These are phyloP conservation scores for Felis chaus DNA, from an alignment of 2,113 vertebrate genomes.

Conservation along the genomic window DNA sequence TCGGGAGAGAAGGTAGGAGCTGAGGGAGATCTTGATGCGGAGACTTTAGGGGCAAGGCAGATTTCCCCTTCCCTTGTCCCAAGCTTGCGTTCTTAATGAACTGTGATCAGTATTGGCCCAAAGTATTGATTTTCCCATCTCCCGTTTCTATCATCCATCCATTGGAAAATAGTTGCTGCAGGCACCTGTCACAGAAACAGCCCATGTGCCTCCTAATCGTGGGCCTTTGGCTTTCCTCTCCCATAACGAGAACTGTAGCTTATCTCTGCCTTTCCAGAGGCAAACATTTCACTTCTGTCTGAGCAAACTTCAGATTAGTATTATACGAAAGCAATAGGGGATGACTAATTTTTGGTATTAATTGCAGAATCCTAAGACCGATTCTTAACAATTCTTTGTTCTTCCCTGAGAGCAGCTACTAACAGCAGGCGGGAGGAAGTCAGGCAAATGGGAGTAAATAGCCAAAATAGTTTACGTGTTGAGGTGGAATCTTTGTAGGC, in stretches of 20 bases:
- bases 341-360: not conserved
- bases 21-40: not conserved
- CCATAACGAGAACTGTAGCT: not conserved
- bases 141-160: not conserved
- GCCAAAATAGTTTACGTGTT: not conserved
- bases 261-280: not conserved
- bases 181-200: not conserved
- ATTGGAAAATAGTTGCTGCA: not conserved
- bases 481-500: not conserved
- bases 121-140: slow-evolving; percentile 38
- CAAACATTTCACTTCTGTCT: not conserved
- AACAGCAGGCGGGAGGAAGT: not conserved
- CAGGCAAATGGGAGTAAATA: not conserved
- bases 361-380: not conserved
- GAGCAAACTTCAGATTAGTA: not conserved
- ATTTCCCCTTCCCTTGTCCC: not conserved
- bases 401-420: not conserved
- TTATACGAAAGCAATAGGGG: not conserved
- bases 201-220: not conserved
- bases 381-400: not conserved
- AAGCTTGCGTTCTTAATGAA: not conserved
- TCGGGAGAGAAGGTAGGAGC: too few relatives aligned
- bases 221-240: not conserved
- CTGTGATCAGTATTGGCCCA: not conserved
- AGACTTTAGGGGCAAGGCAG: too few relatives aligned